These are phyloP conservation scores for Pelmatolapia mariae DNA, from an alignment of 2,113 vertebrate species.

Conservation along the genomic window DNA sequence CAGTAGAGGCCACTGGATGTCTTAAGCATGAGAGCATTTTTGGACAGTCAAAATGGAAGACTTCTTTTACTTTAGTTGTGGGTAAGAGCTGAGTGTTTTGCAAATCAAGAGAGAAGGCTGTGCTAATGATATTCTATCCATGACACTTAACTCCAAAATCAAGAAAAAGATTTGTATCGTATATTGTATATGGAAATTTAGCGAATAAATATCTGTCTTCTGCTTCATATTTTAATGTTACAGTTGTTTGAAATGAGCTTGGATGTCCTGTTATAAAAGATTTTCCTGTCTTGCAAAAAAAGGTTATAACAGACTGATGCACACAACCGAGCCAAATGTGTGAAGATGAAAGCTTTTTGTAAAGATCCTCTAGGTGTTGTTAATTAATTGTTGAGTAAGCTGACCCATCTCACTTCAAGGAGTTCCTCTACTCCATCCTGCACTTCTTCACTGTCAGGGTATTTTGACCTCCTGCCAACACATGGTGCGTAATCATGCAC, in stretches of 20 bases:
- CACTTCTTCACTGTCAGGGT: neutral
- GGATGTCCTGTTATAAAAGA: neutral
- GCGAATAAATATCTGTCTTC: fast-evolving
- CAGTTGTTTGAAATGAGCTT: neutral
- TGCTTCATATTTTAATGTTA: neutral
- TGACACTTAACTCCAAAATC: neutral
- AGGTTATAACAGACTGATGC: neutral
- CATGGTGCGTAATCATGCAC: fast-evolving
- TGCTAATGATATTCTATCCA: neutral
- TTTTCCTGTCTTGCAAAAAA: neutral
- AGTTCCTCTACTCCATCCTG: neutral
- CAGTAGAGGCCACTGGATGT: neutral
- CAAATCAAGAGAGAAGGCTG: neutral
- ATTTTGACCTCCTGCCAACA: neutral
- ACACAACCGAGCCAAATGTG: fast-evolving
- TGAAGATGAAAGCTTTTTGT: neutral
- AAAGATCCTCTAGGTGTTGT: neutral
- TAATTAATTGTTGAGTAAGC: neutral
- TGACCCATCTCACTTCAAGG: neutral
- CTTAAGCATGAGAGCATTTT: neutral
- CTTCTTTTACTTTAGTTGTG: neutral
- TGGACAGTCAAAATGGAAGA: neutral
- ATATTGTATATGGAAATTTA: neutral
- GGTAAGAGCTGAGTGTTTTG: neutral
- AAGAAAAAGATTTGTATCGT: fast-evolving